Percentiles rank a stretch among this genome's conserved stretches.
Conservation (phyloP, 2,888 invertebrate genomes). For the Allacma fusca region DNA sequence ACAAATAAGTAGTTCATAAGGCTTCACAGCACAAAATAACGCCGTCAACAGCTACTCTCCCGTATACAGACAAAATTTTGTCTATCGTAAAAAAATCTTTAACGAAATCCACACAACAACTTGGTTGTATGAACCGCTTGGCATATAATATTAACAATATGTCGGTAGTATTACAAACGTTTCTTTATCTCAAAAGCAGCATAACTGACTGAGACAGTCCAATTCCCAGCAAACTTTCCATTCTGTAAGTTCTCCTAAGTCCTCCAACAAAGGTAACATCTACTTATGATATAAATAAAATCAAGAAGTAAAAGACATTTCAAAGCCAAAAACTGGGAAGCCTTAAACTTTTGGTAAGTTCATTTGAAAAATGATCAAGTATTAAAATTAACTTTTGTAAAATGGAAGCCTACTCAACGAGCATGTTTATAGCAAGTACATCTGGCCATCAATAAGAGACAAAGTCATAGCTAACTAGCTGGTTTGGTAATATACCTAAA, state of each 20-base stretch:
- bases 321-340: slow-evolving; percentile 8
- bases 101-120: background rate
- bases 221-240: background rate
- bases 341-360: slow-evolving; percentile 5
- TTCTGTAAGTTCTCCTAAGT: background rate
- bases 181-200: background rate
- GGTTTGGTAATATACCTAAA: background rate
- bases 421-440: too few relatives aligned
- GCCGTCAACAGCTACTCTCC: background rate
- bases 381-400: slow-evolving; percentile 8
- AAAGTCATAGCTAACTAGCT: background rate
- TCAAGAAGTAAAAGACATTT: background rate
- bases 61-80: background rate
- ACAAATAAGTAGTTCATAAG: background rate
- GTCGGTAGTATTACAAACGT: background rate
- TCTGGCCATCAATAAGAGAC: too few relatives aligned
- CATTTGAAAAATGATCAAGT: background rate
- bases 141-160: background rate
- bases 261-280: background rate
- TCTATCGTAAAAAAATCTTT: background rate
- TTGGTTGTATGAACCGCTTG: background rate
- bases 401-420: background rate
- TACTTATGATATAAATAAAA: background rate
- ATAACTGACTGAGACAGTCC: background rate
- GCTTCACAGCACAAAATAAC: background rate